Conservation (phyloP, 2,113 vertebrate species). For the Colinus virginianus region DNA sequence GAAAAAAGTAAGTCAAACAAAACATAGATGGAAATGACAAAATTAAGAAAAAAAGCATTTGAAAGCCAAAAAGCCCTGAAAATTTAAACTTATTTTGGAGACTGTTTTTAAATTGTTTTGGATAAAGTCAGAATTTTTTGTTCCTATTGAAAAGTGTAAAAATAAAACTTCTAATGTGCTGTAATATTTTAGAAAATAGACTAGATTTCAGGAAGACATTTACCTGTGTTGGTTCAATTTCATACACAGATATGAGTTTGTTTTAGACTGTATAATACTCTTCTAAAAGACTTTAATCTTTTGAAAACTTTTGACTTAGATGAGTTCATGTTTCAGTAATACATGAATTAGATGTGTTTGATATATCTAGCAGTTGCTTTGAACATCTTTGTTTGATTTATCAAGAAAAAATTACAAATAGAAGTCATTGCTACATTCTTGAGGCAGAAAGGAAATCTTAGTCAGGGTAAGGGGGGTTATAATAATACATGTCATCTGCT, state of each 20-base stretch:
- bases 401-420: not conserved
- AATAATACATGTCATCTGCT: not conserved
- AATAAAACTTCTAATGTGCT: not conserved
- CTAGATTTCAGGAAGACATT: not conserved
- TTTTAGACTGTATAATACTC: not conserved
- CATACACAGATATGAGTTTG: not conserved
- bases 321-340: not conserved
- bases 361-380: not conserved
- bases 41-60: not conserved
- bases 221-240: not conserved
- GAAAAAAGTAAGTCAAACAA: slow-evolving; percentile 2
- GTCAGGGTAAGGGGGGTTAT: not conserved
- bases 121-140: not conserved
- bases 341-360: not conserved
- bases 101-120: not conserved
- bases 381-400: not conserved
- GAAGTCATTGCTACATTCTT: not conserved
- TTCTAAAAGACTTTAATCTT: not conserved
- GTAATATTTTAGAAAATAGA: not conserved
- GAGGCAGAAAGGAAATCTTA: not conserved
- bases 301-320: not conserved
- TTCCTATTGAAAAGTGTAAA: not conserved
- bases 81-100: not conserved
- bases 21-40: slow-evolving; percentile 5
- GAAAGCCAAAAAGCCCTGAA: not conserved